Conservation (phyloP, 2,888 invertebrate genomes). For the Hartigia nigra region DNA sequence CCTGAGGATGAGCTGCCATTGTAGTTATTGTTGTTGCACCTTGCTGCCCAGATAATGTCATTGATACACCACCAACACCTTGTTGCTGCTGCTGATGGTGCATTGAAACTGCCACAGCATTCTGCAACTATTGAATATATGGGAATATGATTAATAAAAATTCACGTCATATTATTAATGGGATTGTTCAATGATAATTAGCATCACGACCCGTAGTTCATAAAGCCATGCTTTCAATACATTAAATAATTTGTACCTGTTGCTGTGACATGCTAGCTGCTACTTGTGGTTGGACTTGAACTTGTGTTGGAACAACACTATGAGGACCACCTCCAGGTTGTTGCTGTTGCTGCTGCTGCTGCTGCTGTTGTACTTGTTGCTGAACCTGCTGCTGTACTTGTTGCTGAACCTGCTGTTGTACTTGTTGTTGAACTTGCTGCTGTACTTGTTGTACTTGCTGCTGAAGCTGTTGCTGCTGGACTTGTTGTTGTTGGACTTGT, state of each 20-base stretch:
- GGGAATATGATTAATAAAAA: background rate
- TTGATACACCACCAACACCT: conserved; percentile 66
- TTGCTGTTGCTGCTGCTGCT: conserved; percentile 47
- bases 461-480: conserved; percentile 62
- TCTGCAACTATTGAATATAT: conserved; percentile 44
- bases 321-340: conserved; percentile 56
- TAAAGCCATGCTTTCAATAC: background rate
- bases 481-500: conserved; percentile 55
- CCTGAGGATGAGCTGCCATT: conserved; percentile 81
- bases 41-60: conserved; percentile 62
- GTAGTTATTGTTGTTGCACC: conserved; percentile 76
- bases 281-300: conserved; percentile 63
- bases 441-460: conserved; percentile 46
- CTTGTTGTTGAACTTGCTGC: conserved; percentile 34
- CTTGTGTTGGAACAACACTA: conserved; percentile 59
- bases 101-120: conserved; percentile 67
- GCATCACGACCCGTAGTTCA: background rate
- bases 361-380: conserved; percentile 32
- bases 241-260: conserved; percentile 47
- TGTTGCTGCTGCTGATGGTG: conserved; percentile 68
- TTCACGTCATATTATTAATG: background rate
- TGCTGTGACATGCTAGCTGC: conserved; percentile 66
- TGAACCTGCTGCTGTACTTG: conserved; percentile 43
- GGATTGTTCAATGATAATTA: background rate
- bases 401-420: conserved; percentile 34